A percentile compares a stretch with the other conserved stretches of the same genome.
These are phyloP conservation scores for Oryzaephilus surinamensis DNA, from an alignment of 1,140 invertebrate genomes.

Conservation along the genomic window DNA sequence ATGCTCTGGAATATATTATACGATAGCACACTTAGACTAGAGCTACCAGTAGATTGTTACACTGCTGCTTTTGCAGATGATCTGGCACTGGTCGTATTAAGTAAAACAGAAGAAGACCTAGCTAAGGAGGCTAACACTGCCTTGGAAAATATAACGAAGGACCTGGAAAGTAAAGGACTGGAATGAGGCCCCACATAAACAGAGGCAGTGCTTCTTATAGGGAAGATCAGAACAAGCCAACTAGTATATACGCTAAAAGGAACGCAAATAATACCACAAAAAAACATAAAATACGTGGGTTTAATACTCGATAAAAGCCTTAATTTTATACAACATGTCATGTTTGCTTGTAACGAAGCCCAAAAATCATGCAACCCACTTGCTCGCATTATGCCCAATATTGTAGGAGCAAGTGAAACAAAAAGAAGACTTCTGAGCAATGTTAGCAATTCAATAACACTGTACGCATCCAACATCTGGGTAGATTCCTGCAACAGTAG, in stretches of 20 bases:
- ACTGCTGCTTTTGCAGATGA: constrained; percentile 9
- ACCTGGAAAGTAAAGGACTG: constrained; percentile 13
- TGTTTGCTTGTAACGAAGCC: constrained; percentile 8
- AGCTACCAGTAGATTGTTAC: constrained; percentile 13
- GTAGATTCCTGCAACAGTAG: constrained; percentile 12
- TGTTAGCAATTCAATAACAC: constrained; percentile 16
- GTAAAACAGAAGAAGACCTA: constrained; percentile 6
- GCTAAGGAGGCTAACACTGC: constrained; percentile 10
- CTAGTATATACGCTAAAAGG: background rate
- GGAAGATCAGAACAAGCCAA: background rate
- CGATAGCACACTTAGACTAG: constrained; percentile 28
- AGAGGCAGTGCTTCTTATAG: constrained; percentile 14
- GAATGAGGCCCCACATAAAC: constrained; percentile 20
- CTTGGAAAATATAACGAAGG: constrained; percentile 2
- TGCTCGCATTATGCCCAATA: constrained; percentile 20
- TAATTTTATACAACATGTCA: constrained; percentile 13
- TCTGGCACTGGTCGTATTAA: constrained; percentile 8
- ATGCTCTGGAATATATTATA: constrained; percentile 35
- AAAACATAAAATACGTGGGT: constrained; percentile 16
- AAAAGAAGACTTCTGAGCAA: constrained; percentile 17
- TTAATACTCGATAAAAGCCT: constrained; percentile 13
- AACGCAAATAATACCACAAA: constrained; percentile 5
- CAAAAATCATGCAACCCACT: constrained; percentile 10
- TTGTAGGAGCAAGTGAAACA: constrained; percentile 17
- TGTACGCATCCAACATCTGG: constrained; percentile 20